Evolutionary conservation across 1,140 invertebrate species (phyloP), one percentile per base, ranked within the genome.

Genomic region (Drosophila erecta): DNA sequence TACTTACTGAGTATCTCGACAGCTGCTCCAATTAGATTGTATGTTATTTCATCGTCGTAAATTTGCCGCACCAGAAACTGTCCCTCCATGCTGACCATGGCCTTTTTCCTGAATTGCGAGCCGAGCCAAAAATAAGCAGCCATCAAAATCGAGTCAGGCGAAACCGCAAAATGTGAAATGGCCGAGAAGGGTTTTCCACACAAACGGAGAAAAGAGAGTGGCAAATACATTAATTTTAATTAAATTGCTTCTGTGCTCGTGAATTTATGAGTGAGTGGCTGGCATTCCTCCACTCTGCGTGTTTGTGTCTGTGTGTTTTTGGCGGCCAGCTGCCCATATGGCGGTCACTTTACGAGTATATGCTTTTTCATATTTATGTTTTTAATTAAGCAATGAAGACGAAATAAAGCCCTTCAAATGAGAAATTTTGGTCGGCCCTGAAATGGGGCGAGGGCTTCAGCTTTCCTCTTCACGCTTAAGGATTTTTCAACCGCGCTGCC

Each of bases 11-110:
- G 93, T 70, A 98, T 95, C 93, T 97, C 96, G 38, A 97, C 97
- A 22, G 98, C 98, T 5, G 98, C 97, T 40, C 94, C 95, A 78
- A 99, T 97, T 56, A 99, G 94, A 92, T 98, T 98, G 92, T 98
- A 99, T 1, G 98, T 98, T 27, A 98, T 95, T 91, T 98, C 96
- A 92, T 99, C 98, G 71, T 98, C 97, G 90, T 99, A 99, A 72
- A 98, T 97, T 92, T 98, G 96, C 10, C 98, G 94, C 1, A 98
- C 97, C 50, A 99, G 93, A 93, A 99, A 99, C 71, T 98, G 96
- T 10, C 98, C 98, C 86, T 99, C 98, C 96, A 98, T 98, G 56
- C 95, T 95, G 24, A 98, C 95, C 49, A 97, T 96, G 1, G 98
- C 98, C 93, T 97, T 97, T 94, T 97, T 96, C 92, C 98, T 98